Conservation (phyloP, 2,888 invertebrate species). For the Cyrtodaria siliqua region DNA sequence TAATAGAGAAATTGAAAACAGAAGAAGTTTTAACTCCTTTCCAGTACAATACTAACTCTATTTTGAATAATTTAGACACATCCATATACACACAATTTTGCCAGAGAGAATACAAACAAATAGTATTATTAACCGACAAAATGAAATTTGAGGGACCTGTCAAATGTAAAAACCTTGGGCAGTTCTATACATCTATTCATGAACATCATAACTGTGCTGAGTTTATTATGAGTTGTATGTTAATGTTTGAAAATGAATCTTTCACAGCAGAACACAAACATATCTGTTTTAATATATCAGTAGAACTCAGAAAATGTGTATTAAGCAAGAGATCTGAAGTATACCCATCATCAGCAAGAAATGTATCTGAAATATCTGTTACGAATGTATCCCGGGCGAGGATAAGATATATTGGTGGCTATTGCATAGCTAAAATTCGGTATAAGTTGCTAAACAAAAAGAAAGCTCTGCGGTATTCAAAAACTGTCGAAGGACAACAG, state of each 20-base stretch:
- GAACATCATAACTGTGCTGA: slow-evolving; percentile 27
- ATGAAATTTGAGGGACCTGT: slow-evolving; percentile 20
- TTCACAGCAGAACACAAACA: slow-evolving; percentile 25
- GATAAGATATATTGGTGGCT: slow-evolving; percentile 50
- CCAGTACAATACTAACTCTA: slow-evolving; percentile 24
- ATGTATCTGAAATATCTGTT: slow-evolving; percentile 29
- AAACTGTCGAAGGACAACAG: slow-evolving; percentile 7
- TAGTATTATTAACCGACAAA: slow-evolving; percentile 5
- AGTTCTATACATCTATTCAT: slow-evolving; percentile 18
- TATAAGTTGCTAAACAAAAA: slow-evolving; percentile 31
- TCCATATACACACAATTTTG: slow-evolving; percentile 12
- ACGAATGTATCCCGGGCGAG: slow-evolving; percentile 47
- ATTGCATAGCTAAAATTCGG: too few species aligned
- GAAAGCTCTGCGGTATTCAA: slow-evolving; percentile 20
- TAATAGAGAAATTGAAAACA: slow-evolving; percentile 13
- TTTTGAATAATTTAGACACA: slow-evolving; percentile 8
- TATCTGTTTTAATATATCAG: slow-evolving; percentile 33
- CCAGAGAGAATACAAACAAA: slow-evolving; percentile 12
- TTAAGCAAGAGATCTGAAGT: slow-evolving; percentile 15
- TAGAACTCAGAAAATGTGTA: slow-evolving; percentile 25
- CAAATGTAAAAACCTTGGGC: slow-evolving; percentile 18
- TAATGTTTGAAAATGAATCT: slow-evolving; percentile 28
- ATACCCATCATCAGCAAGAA: slow-evolving; percentile 1
- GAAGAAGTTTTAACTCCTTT: slow-evolving; percentile 10
- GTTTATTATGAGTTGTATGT: slow-evolving; percentile 25